Percentiles rank a stretch among this genome's conserved stretches.
These are phyloP conservation scores for Brachyistius frenatus DNA, from an alignment of 2,113 vertebrate species.

Conservation along the genomic window DNA sequence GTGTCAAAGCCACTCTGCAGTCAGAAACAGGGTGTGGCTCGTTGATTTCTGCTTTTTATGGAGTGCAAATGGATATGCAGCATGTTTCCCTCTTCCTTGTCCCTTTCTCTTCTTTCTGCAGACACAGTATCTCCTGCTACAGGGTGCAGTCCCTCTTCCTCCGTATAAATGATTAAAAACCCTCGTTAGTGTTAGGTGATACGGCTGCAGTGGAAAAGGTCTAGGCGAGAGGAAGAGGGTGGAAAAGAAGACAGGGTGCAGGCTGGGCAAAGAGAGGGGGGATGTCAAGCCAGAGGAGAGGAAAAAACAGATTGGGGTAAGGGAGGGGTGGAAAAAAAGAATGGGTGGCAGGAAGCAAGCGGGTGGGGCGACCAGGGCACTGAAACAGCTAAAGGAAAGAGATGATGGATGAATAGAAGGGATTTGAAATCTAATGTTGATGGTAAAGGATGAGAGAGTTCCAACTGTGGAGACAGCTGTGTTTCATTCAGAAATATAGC, in stretches of 20 bases:
- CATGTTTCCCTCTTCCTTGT: slow-evolving; percentile 21
- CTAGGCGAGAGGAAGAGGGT: slow-evolving; percentile 8
- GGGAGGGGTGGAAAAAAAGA: slow-evolving; percentile 48
- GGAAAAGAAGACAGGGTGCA: slow-evolving; percentile 41
- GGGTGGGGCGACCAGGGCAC: slow-evolving; percentile 27
- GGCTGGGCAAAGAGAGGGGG: slow-evolving; percentile 1
- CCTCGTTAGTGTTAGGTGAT: slow-evolving; percentile 77
- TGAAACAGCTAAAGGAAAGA: slow-evolving; percentile 30
- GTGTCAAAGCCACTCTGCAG: slow-evolving; percentile 16
- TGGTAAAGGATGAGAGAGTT: slow-evolving; percentile 29
- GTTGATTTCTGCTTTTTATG: slow-evolving; percentile 4
- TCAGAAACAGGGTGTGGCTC: slow-evolving; percentile 24
- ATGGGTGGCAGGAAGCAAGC: slow-evolving; percentile 44
- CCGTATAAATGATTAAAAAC: slow-evolving; percentile 76
- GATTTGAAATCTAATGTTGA: slow-evolving; percentile 36
- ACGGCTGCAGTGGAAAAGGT: slow-evolving; percentile 57
- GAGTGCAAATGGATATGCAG: neutral
- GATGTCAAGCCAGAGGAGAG: slow-evolving; percentile 17
- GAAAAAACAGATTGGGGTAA: slow-evolving; percentile 34
- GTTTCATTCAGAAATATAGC: neutral
- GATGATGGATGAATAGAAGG: slow-evolving; percentile 44
- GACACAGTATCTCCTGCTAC: slow-evolving; percentile 41
- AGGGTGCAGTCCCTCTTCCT: slow-evolving; percentile 43
- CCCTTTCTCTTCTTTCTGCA: slow-evolving; percentile 39
- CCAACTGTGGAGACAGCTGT: slow-evolving; percentile 4